Evolutionary conservation across 2,888 invertebrate species (phyloP), one percentile per base, ranked within the genome.

Genomic region (Synanthedon andrenaeformis): DNA sequence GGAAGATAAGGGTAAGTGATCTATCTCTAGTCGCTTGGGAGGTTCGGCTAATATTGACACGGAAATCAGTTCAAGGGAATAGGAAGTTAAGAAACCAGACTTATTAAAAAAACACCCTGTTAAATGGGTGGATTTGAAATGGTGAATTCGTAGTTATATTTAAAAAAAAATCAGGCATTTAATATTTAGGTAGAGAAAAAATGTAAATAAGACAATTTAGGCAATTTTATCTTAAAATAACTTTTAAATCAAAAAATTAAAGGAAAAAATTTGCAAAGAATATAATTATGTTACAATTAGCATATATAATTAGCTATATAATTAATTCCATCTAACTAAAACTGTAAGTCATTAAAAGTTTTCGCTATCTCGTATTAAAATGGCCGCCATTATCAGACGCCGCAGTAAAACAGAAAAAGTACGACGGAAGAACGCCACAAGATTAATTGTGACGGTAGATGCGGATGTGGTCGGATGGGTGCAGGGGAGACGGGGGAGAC

Each of bases 381-480:
- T 14, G 45, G 45, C 45, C 14, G 6, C 12, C n/a, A 14, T 45
- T 45, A 45, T 45, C 45, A 45, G 45, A 14, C n/a, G n/a, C 53
- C n/a, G 53, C 41, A 41, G 41, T 49, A 49, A 49, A 49, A 49
- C 35, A 56, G 57, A 60, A 62, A 67, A 69, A 64, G 60, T 60
- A 59, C 58, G 57, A 58, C 72, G 73, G 72, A 72, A 72, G 70
- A 70, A 65, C 61, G 66, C 57, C 61, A 66, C 69, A 72, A 74
- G 74, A 76, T 74, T 76, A 75, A 76, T 74, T 65, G 74, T 74
- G 72, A 73, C 72, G 71, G 74, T 73, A 69, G 66, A 54, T 56
- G 56, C 71, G 72, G 70, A 67, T 62, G 65, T 62, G 59, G 51
- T 49, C 51, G 13, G 41, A 51, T 35, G 41, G 14, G 58, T 51